Evolutionary conservation across 2,888 invertebrate species (phyloP).

Genomic region (Argynnis bischoffii): DNA sequence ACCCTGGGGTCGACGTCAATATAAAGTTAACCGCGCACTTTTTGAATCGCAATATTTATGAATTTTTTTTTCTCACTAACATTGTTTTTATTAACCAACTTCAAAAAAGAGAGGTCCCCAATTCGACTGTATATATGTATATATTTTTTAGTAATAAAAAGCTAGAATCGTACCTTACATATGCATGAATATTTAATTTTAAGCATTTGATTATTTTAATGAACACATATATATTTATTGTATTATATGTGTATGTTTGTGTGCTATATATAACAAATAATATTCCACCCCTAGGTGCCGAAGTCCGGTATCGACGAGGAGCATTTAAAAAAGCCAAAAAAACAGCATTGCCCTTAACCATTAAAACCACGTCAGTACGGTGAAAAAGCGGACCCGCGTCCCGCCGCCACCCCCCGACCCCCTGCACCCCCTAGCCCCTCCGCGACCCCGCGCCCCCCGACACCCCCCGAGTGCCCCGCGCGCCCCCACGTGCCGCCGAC

Average conservation of each 20-base stretch:
- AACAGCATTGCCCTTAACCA: constrained; percentile 88
- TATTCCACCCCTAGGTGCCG: constrained; percentile 55
- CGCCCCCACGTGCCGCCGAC: constrained; percentile 17
- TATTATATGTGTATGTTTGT: not conserved
- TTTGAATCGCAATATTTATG: no score
- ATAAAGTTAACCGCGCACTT: no score
- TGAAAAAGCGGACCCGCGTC: constrained; percentile 63
- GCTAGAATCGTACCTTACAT: no score
- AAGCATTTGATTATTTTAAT: no score
- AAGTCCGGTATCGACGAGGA: constrained; percentile 87
- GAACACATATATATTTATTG: no score
- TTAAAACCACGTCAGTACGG: constrained; percentile 74
- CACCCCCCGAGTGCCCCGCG: constrained; percentile 32
- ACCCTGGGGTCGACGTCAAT: no score
- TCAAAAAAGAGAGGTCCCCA: no score
- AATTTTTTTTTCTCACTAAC: no score
- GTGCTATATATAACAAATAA: not conserved
- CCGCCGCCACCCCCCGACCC: constrained; percentile 42
- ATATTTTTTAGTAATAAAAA: no score
- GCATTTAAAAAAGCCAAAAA: constrained; percentile 90
- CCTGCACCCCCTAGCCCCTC: constrained; percentile 7
- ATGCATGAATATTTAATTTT: no score
- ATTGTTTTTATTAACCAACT: no score
- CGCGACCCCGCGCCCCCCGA: not conserved
- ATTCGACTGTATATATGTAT: no score